Evolutionary conservation across 2,888 invertebrate species (phyloP), one percentile per base, ranked within the genome.

Genomic region (Patella pellucida): DNA sequence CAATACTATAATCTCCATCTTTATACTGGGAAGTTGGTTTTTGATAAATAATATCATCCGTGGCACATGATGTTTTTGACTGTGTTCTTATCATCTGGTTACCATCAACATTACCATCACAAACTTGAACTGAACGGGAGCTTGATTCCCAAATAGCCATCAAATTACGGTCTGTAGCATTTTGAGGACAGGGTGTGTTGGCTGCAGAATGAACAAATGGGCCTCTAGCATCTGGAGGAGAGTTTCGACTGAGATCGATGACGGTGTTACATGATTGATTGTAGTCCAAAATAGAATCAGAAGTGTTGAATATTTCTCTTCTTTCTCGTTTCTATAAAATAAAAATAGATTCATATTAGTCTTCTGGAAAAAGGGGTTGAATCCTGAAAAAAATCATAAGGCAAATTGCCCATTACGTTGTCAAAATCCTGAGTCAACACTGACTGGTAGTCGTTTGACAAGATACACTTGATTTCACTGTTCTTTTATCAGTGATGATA

Each of bases 81-180:
- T 62, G 19, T 19, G 62, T 23, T 23, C 23, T 23, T 5, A 23
- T 23, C 11, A 23, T 62, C 23, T 62, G 19, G 62, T 23, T 1
- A 62, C 62, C 62, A 23, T 62, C 62, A 11, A 23, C 19, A 23
- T 23, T 62, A 62, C 23, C 23, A 41, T 41, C 41, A 41, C 9
- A 1, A 41, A 7, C 41, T 11, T 12, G 14, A 62, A 23, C 62
- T 9, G 23, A 9, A 19, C 23, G 62, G 23, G 62, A 62, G 23
- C 62, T 62, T 3, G 62, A 62, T 62, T 62, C 62, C 62, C 62
- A 62, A 19, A 62, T 62, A 19, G 62, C 62, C 62, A 62, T 62
- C 14, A 62, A 62, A 23, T 62, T 62, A 23, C 62, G 19, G 15
- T 62, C 62, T 12, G 62, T 62, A 19, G 62, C 62, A 23, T 19